phyloP scores from a whole-genome alignment of 2,797 vertebrate genomes.

The Ibycter americanus region DNA sequence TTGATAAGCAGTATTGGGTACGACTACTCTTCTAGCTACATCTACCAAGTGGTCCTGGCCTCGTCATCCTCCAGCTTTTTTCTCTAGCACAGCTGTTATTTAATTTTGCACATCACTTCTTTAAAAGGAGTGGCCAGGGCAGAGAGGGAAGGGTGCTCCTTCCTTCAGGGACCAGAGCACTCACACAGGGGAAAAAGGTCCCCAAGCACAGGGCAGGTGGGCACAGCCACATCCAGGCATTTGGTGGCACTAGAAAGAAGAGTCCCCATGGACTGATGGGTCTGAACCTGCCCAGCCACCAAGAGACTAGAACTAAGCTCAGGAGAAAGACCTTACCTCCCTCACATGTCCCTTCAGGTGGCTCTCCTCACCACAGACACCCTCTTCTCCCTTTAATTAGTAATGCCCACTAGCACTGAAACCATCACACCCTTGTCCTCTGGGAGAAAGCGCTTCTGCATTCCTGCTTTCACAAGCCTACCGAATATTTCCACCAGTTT shows the following conservation, averaged over 20 bases:
- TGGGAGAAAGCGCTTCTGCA: not conserved
- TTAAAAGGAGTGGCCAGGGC: not conserved
- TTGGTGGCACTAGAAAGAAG: not conserved
- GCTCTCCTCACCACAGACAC: not conserved
- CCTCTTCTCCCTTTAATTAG: not conserved
- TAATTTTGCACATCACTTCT: not conserved
- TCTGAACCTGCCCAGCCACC: not conserved
- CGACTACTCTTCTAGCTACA: not conserved
- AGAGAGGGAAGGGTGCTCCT: not conserved
- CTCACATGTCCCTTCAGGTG: accelerated
- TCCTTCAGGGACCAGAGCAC: not conserved
- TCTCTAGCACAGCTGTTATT: not conserved
- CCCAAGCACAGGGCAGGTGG: not conserved
- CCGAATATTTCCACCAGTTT: not conserved
- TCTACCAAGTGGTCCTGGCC: not conserved
- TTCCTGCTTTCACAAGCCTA: not conserved
- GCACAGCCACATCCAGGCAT: not conserved
- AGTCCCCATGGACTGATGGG: accelerated
- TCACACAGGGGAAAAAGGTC: accelerated
- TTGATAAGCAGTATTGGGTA: not conserved
- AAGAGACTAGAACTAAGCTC: not conserved
- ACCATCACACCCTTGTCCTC: not conserved
- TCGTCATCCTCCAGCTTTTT: not conserved
- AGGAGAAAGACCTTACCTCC: not conserved
- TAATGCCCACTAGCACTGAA: not conserved